A percentile compares a stretch with the other conserved stretches of the same genome.
phyloP scores from a whole-genome alignment of 2,888 invertebrate species.

The Ectobius pallidus region DNA sequence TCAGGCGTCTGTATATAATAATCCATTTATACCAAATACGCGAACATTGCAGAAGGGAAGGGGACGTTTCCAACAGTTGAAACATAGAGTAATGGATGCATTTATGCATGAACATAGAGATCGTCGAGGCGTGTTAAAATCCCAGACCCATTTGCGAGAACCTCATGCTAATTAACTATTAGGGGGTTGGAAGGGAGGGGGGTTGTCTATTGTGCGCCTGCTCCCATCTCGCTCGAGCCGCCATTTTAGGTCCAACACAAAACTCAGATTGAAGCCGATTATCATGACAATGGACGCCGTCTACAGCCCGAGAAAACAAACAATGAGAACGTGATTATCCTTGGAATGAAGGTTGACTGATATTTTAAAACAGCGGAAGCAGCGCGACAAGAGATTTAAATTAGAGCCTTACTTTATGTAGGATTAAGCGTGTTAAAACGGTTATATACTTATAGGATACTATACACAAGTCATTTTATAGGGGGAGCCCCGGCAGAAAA shows the following conservation, averaged over 20 bases:
- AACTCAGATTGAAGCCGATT: conserved; percentile 24
- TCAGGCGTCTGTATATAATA: background rate
- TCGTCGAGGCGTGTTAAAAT: conserved; percentile 11
- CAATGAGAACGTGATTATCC: background rate
- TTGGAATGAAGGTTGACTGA: conserved; percentile 17
- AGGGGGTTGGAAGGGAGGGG: background rate
- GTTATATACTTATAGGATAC: too few relatives aligned
- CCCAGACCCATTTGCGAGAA: conserved; percentile 23
- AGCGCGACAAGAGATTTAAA: background rate
- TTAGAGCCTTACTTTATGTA: background rate
- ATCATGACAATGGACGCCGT: conserved; percentile 20
- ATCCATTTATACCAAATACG: conserved; percentile 1
- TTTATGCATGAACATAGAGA: conserved; percentile 25
- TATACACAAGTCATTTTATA: too few relatives aligned
- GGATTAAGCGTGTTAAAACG: background rate
- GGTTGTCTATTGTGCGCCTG: conserved; percentile 17
- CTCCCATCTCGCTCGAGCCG: conserved; percentile 13
- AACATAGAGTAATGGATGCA: conserved; percentile 21
- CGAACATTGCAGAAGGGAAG: background rate
- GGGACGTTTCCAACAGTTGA: too few relatives aligned
- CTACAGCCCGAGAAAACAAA: conserved; percentile 13
- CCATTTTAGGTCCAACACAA: conserved; percentile 20
- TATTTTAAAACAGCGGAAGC: background rate
- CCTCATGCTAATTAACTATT: conserved; percentile 28
- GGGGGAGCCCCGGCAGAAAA: too few relatives aligned